Conservation (phyloP, 2,888 invertebrate species). For the Mongoloraphidia duomilia region DNA sequence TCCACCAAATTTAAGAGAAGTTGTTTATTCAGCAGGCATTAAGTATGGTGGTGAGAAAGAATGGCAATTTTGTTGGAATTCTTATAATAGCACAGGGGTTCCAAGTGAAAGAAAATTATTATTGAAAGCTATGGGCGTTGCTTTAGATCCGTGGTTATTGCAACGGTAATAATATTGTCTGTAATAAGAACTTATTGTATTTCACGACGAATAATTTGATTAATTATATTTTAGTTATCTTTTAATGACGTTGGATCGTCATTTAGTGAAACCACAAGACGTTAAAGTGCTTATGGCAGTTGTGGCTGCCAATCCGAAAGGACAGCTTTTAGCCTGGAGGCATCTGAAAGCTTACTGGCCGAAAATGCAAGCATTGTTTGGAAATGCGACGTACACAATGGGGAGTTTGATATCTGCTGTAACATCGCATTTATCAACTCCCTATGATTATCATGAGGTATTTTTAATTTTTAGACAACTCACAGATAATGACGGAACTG, state of each 20-base stretch:
- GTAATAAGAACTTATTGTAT: neutral
- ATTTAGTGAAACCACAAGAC: constrained; percentile 52
- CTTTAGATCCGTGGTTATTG: constrained; percentile 66
- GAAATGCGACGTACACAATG: constrained; percentile 47
- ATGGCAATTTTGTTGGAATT: constrained; percentile 65
- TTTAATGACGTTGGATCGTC: constrained; percentile 53
- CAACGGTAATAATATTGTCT: constrained; percentile 40
- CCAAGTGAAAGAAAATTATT: constrained; percentile 59
- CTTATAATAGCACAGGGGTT: constrained; percentile 47
- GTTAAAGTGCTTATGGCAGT: constrained; percentile 55
- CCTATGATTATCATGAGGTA: constrained; percentile 61
- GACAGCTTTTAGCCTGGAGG: constrained; percentile 56
- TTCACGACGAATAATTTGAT: neutral
- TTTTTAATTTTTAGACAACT: constrained; percentile 6
- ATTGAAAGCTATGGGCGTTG: constrained; percentile 53
- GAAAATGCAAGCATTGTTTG: constrained; percentile 44
- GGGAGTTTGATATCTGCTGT: constrained; percentile 48
- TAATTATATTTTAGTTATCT: constrained; percentile 42
- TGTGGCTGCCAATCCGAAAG: constrained; percentile 58
- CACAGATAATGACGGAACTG: neutral
- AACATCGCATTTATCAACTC: constrained; percentile 52
- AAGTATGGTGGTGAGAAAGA: constrained; percentile 53
- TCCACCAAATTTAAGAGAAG: constrained; percentile 60
- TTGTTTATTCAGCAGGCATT: constrained; percentile 50
- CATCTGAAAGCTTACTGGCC: constrained; percentile 58